Percentiles rank a stretch among this genome's conserved stretches.
Conservation (phyloP, 1,140 invertebrate genomes). For the Neodiprion pinetum region DNA sequence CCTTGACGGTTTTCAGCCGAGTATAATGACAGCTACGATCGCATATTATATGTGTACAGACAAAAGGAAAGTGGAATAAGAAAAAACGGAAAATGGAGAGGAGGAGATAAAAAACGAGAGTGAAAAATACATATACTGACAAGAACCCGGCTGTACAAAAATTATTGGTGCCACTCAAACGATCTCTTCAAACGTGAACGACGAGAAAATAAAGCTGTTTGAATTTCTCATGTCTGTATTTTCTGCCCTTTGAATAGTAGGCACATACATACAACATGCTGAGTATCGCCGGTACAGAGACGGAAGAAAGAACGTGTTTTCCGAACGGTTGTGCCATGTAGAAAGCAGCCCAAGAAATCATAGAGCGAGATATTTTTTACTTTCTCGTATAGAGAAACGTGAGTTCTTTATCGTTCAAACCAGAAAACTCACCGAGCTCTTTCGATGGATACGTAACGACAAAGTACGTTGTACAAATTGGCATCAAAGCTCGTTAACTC, state of each 20-base stretch:
- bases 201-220: not conserved
- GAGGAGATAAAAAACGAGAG: no score
- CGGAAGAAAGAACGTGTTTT: not conserved
- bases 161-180: no score
- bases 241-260: not conserved
- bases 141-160: no score
- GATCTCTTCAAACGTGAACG: not conserved
- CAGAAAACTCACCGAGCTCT: not conserved
- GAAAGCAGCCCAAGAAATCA: not conserved
- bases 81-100: not conserved
- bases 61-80: no score
- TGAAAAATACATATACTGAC: no score
- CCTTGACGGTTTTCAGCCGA: conserved; percentile 19
- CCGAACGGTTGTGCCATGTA: not conserved
- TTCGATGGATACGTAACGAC: no score
- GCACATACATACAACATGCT: not conserved
- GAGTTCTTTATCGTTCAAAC: not conserved
- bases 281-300: not conserved
- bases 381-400: not conserved
- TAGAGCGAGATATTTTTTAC: not conserved
- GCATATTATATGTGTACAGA: no score
- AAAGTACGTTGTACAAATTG: no score
- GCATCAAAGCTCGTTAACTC: no score
- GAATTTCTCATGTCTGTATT: not conserved
- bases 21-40: no score